Evolutionary conservation across 2,797 vertebrate species (phyloP).

Genomic region (Erpetoichthys calabaricus): DNA sequence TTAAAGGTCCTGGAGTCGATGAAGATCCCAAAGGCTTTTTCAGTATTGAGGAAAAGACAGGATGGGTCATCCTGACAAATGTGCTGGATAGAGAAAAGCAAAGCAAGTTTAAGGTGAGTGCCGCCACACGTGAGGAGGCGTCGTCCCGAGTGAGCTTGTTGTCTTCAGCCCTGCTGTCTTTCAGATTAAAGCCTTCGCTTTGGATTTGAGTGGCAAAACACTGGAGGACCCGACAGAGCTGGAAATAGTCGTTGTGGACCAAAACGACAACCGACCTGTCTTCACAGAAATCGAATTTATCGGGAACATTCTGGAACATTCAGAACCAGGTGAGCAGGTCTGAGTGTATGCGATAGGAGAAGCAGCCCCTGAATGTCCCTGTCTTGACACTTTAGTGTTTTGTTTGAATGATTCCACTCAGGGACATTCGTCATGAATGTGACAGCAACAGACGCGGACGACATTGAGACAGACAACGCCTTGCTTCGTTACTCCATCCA

Average conservation of each 20-base stretch:
- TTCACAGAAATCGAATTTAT: slow-evolving; percentile 60
- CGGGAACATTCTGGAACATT: slow-evolving; percentile 65
- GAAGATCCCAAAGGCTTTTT: slow-evolving; percentile 81
- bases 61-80: slow-evolving; percentile 72
- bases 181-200: slow-evolving; percentile 81
- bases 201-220: slow-evolving; percentile 72
- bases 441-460: slow-evolving; percentile 71
- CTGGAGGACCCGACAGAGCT: slow-evolving; percentile 87
- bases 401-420: slow-evolving; percentile 17
- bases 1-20: slow-evolving; percentile 85
- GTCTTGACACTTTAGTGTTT: neutral
- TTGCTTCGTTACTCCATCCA: slow-evolving; percentile 68
- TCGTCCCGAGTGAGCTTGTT: too few species aligned
- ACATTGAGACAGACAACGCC: slow-evolving; percentile 78
- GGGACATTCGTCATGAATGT: slow-evolving; percentile 76
- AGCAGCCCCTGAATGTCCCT: neutral
- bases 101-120: slow-evolving; percentile 67
- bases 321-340: slow-evolving; percentile 61
- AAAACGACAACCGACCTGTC: slow-evolving; percentile 85
- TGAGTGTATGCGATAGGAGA: too few species aligned
- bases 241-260: slow-evolving; percentile 89
- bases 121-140: too few species aligned
- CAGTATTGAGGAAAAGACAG: slow-evolving; percentile 80
- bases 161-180: too few species aligned
- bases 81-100: slow-evolving; percentile 81